Conservation (phyloP, 35 echinoderm and acorn worm species). For the Stichopus chloronotus region DNA sequence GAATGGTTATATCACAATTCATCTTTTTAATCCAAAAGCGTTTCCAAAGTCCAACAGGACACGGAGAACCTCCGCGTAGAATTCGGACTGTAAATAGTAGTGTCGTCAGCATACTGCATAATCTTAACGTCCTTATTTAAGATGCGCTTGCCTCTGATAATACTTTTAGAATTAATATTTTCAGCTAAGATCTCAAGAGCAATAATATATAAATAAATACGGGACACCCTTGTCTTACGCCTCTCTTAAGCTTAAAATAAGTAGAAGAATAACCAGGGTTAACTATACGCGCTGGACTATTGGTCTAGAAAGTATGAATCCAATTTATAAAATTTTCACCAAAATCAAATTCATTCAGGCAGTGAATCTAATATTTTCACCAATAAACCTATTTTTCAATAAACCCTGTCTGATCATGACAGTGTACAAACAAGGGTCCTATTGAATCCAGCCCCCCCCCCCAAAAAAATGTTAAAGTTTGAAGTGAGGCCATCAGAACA, state of each 20-base stretch:
- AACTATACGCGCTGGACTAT: no score
- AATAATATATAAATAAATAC: not conserved
- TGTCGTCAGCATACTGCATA: conserved; percentile 17
- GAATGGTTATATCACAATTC: conserved; percentile 4
- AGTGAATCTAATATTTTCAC: conserved; percentile 25
- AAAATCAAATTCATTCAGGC: not conserved
- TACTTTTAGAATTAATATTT: not conserved
- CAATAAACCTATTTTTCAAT: conserved; percentile 1
- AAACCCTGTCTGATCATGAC: not conserved
- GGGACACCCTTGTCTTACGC: conserved; percentile 3
- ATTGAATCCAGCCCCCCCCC: no score
- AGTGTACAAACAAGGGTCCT: not conserved
- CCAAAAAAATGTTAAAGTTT: not conserved
- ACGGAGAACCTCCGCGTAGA: not conserved
- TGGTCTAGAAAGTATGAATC: not conserved
- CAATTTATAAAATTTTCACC: not conserved
- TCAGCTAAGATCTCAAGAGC: not conserved
- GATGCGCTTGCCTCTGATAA: not conserved
- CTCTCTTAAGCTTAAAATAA: not conserved
- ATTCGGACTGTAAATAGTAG: not conserved
- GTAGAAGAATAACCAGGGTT: not conserved
- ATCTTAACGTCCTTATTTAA: conserved; percentile 2
- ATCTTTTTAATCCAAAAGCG: not conserved
- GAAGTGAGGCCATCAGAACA: not conserved
- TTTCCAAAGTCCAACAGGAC: not conserved